Evolutionary conservation across 2,113 vertebrate species (phyloP).

Genomic region (Helogale parvula): DNA sequence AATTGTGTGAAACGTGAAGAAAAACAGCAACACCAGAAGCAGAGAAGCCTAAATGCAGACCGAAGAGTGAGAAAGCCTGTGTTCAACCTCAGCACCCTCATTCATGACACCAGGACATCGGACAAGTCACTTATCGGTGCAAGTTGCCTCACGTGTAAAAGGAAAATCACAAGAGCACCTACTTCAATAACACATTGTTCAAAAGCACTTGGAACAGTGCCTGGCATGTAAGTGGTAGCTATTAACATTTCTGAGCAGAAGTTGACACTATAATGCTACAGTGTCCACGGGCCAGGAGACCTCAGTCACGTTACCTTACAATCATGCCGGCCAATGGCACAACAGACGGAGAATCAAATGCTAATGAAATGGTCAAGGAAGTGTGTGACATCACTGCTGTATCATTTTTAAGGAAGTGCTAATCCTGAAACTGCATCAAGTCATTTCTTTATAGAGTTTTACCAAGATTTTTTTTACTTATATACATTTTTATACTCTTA

Average conservation of each 20-base stretch:
- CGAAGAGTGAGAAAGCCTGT: not conserved
- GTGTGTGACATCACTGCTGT: not conserved
- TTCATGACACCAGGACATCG: not conserved
- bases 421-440: not conserved
- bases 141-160: not conserved
- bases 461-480: not conserved
- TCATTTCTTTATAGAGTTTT: not conserved
- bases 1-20: not conserved
- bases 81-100: not conserved
- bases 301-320: not conserved
- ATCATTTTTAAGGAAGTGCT: not conserved
- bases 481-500: not conserved
- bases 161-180: not conserved
- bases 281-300: not conserved
- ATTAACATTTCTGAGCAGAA: slow-evolving; percentile 7
- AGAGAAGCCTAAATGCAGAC: not conserved
- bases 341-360: not conserved
- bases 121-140: too few relatives aligned
- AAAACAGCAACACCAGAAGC: not conserved
- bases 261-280: not conserved
- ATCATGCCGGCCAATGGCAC: not conserved
- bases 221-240: not conserved
- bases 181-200: not conserved
- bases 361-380: not conserved
- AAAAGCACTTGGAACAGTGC: not conserved